These are phyloP conservation scores for Salmo trutta DNA, from an alignment of 2,797 vertebrate species.

Conservation along the genomic window DNA sequence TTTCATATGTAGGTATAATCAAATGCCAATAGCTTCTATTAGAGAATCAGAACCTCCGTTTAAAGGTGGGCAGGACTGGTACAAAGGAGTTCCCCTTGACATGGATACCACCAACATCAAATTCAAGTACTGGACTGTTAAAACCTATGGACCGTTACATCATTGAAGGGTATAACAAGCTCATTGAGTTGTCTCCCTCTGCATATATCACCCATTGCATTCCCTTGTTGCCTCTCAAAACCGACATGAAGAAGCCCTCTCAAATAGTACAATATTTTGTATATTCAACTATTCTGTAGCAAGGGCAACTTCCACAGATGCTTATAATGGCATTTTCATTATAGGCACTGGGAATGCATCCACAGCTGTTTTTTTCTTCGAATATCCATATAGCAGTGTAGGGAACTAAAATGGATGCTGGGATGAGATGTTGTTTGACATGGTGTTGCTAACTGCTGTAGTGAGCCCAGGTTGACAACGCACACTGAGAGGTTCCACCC, in stretches of 20 bases:
- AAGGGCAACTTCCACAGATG: neutral
- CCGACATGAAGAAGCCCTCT: too few relatives aligned
- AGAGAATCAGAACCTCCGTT: neutral
- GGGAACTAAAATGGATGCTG: constrained; percentile 67
- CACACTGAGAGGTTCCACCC: constrained; percentile 41
- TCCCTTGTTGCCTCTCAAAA: neutral
- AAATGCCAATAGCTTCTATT: neutral
- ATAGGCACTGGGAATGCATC: neutral
- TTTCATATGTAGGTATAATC: neutral
- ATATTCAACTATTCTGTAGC: neutral
- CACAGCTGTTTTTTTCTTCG: neutral
- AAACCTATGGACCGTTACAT: neutral
- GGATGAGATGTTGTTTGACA: constrained; percentile 60
- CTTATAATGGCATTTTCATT: neutral
- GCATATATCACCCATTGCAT: neutral
- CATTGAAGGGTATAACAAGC: neutral
- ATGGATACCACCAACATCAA: neutral
- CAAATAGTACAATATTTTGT: neutral
- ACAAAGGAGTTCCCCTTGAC: neutral
- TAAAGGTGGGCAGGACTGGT: neutral
- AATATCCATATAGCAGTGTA: constrained; percentile 45
- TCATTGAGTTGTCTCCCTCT: neutral
- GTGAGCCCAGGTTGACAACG: constrained; percentile 65
- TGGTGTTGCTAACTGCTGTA: constrained; percentile 54
- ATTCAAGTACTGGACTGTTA: neutral